A percentile compares a stretch with the other conserved stretches of the same genome.
Evolutionary conservation across 2,888 invertebrate genomes (phyloP).

Genomic region (Pyrocoelia pectoralis): DNA sequence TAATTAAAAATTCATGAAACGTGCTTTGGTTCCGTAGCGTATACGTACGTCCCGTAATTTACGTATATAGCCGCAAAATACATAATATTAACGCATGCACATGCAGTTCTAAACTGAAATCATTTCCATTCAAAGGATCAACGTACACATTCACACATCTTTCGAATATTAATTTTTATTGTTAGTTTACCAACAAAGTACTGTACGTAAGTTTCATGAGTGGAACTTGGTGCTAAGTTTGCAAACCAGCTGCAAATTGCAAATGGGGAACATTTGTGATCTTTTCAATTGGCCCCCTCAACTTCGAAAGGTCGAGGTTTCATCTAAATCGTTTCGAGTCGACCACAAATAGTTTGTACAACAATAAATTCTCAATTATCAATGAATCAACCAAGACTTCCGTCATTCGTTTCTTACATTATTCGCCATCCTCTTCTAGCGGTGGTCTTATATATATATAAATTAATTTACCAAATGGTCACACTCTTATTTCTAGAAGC

Average conservation of each 20-base stretch:
- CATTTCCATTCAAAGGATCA: slow-evolving; percentile 35
- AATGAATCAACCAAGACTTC: slow-evolving; percentile 39
- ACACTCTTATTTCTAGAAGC: slow-evolving; percentile 35
- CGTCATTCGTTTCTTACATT: slow-evolving; percentile 39
- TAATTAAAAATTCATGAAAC: slow-evolving; percentile 29
- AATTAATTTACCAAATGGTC: slow-evolving; percentile 27
- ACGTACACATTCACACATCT: slow-evolving; percentile 36
- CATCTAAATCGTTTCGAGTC: neutral
- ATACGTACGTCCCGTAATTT: slow-evolving; percentile 28
- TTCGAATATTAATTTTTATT: slow-evolving; percentile 39
- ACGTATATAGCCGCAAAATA: slow-evolving; percentile 22
- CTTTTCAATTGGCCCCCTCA: neutral
- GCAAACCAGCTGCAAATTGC: neutral
- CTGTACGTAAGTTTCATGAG: neutral
- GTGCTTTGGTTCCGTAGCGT: slow-evolving; percentile 26
- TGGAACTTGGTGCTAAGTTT: neutral
- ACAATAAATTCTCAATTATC: slow-evolving; percentile 27
- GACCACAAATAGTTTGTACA: neutral
- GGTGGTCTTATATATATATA: slow-evolving; percentile 41
- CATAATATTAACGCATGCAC: slow-evolving; percentile 24
- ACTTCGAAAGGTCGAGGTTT: neutral
- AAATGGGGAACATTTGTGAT: neutral
- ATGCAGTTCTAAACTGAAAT: slow-evolving; percentile 26
- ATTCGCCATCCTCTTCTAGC: slow-evolving; percentile 19
- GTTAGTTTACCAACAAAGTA: slow-evolving; percentile 23